A percentile compares a stretch with the other conserved stretches of the same genome.
phyloP scores from a whole-genome alignment of 2,797 vertebrate genomes.

The Enteromius paludinosus region DNA sequence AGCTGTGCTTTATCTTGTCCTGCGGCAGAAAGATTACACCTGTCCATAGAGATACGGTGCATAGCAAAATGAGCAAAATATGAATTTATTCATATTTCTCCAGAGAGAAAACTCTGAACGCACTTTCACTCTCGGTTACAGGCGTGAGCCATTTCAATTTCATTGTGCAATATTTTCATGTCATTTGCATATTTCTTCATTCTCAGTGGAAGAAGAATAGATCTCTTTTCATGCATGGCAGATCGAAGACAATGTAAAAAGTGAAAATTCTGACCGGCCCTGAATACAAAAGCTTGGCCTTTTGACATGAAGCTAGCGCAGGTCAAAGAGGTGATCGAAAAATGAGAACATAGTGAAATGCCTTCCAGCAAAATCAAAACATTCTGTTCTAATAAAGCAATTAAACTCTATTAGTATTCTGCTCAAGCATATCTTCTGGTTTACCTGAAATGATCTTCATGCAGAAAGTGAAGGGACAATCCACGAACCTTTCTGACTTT shows the following conservation, averaged over 20 bases:
- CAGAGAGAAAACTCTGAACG: conserved; percentile 52
- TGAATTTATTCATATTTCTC: conserved; percentile 59
- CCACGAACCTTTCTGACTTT: neutral
- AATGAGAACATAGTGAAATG: conserved; percentile 3
- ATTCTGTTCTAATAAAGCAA: conserved; percentile 26
- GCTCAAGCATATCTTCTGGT: neutral
- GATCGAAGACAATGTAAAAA: conserved; percentile 61
- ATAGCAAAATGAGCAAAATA: conserved; percentile 39
- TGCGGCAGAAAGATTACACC: conserved; percentile 60
- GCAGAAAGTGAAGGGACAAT: neutral
- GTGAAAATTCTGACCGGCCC: neutral
- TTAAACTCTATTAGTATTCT: conserved; percentile 36
- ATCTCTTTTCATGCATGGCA: conserved; percentile 41
- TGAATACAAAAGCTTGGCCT: conserved; percentile 33
- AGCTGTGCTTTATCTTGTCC: conserved; percentile 60
- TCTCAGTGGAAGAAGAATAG: conserved; percentile 40
- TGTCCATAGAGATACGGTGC: conserved; percentile 49
- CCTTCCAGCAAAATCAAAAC: neutral
- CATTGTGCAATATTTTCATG: conserved; percentile 61
- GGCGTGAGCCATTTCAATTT: conserved; percentile 51
- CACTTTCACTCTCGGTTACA: conserved; percentile 36
- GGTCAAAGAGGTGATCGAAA: conserved; percentile 16
- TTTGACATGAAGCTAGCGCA: conserved; percentile 12
- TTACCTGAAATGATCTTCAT: neutral
- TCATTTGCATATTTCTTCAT: conserved; percentile 72